Evolutionary conservation across 2,113 vertebrate genomes (phyloP).

Genomic region (Rallus limicola): DNA sequence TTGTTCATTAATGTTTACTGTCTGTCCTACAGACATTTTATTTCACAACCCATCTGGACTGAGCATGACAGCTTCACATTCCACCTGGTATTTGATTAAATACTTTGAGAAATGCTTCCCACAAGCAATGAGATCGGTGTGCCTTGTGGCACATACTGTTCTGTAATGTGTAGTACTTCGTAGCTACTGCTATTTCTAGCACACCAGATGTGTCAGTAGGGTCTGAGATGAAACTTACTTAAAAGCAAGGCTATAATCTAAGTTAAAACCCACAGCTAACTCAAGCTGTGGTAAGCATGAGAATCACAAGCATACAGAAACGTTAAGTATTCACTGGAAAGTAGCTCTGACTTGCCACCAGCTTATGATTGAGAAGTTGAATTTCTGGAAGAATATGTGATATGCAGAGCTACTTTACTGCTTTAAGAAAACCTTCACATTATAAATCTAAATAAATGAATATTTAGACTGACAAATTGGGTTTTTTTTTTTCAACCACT

Average conservation of each 20-base stretch:
- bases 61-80: not conserved
- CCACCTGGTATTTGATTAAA: constrained; percentile 48
- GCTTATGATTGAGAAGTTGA: not conserved
- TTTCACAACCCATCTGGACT: constrained; percentile 14
- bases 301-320: not conserved
- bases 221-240: not conserved
- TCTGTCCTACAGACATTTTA: not conserved
- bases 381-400: not conserved
- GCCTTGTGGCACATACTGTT: not conserved
- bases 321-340: not conserved
- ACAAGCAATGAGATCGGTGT: not conserved
- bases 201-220: not conserved
- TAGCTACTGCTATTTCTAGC: not conserved
- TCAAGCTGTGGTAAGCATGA: not conserved
- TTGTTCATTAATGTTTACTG: not conserved
- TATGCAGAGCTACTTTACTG: not conserved
- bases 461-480: not conserved
- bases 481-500: not conserved
- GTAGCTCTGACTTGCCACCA: not conserved
- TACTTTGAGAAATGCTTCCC: constrained; percentile 42
- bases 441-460: not conserved
- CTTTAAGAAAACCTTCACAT: not conserved
- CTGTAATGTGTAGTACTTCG: not conserved
- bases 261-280: not conserved
- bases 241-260: too few relatives aligned